Conservation (phyloP, 2,888 invertebrate species). For the Brenthis ino region DNA sequence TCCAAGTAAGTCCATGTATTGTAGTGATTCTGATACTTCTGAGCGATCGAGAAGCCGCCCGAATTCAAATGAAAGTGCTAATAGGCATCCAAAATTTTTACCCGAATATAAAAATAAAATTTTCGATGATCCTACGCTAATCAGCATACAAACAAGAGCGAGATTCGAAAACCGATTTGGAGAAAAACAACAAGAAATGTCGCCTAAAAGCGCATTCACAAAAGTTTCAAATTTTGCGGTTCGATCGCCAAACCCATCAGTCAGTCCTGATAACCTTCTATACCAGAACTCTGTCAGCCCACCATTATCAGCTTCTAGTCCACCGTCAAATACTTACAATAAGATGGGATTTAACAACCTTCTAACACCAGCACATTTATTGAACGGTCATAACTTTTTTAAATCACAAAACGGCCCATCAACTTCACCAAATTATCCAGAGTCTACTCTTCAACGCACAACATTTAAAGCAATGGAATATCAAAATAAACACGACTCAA, state of each 20-base stretch:
- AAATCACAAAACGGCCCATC: slow-evolving; percentile 76
- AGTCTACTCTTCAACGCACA: slow-evolving; percentile 58
- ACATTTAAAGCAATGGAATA: slow-evolving; percentile 63
- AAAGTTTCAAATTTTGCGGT: slow-evolving; percentile 85
- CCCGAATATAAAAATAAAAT: slow-evolving; percentile 82
- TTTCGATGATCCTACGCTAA: slow-evolving; percentile 82
- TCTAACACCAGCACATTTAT: slow-evolving; percentile 71
- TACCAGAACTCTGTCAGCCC: slow-evolving; percentile 92
- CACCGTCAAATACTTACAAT: slow-evolving; percentile 72
- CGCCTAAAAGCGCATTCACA: slow-evolving; percentile 91
- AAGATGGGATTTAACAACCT: slow-evolving; percentile 69
- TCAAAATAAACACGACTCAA: slow-evolving; percentile 63
- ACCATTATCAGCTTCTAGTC: slow-evolving; percentile 82
- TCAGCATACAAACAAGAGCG: slow-evolving; percentile 78
- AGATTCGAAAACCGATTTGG: slow-evolving; percentile 73
- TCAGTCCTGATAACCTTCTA: slow-evolving; percentile 89
- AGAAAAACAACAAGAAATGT: slow-evolving; percentile 75
- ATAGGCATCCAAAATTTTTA: slow-evolving; percentile 78
- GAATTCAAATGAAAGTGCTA: slow-evolving; percentile 80
- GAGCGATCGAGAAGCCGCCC: slow-evolving; percentile 77
- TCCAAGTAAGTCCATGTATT: slow-evolving; percentile 73
- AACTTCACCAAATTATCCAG: slow-evolving; percentile 76
- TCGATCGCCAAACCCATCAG: slow-evolving; percentile 86
- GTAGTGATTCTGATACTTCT: slow-evolving; percentile 78
- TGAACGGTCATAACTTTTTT: slow-evolving; percentile 79